A percentile compares a stretch with the other conserved stretches of the same genome.
Conservation (phyloP, 1,140 invertebrate species). For the Araneus ventricosus region DNA sequence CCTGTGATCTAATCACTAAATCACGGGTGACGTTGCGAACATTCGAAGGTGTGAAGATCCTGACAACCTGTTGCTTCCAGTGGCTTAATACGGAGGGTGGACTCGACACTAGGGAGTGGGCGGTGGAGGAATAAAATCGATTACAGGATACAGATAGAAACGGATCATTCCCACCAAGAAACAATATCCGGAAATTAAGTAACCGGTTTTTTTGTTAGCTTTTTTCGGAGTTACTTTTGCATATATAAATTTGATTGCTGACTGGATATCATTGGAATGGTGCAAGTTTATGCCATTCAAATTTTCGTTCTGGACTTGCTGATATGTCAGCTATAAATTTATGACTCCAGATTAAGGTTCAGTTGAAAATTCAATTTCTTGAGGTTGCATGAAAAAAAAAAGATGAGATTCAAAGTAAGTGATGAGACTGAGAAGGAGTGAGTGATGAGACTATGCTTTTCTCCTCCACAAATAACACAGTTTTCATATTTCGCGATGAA, state of each 20-base stretch:
- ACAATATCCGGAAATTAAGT: background rate
- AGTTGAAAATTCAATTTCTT: too few relatives aligned
- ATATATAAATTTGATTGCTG: background rate
- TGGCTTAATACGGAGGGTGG: slow-evolving; percentile 25
- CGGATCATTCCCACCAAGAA: background rate
- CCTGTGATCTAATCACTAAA: slow-evolving; percentile 50
- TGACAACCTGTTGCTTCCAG: slow-evolving; percentile 56
- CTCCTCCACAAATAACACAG: too few relatives aligned
- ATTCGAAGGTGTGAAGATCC: slow-evolving; percentile 52
- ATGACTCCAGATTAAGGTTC: too few relatives aligned
- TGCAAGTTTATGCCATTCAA: too few relatives aligned
- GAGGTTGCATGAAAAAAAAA: too few relatives aligned
- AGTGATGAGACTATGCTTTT: too few relatives aligned
- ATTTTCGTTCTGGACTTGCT: too few relatives aligned
- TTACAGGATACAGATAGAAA: slow-evolving; percentile 4
- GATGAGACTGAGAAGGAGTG: too few relatives aligned
- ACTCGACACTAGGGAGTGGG: background rate
- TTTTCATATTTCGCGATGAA: too few relatives aligned
- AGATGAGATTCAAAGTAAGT: too few relatives aligned
- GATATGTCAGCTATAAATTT: too few relatives aligned
- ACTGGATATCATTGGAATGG: too few relatives aligned
- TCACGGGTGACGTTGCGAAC: slow-evolving; percentile 44
- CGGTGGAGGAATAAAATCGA: slow-evolving; percentile 1
- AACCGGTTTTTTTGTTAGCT: background rate
- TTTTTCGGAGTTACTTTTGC: background rate